A percentile compares a stretch with the other conserved stretches of the same genome.
Evolutionary conservation across 2,797 vertebrate species (phyloP).

Genomic region (Gallirallus australis): DNA sequence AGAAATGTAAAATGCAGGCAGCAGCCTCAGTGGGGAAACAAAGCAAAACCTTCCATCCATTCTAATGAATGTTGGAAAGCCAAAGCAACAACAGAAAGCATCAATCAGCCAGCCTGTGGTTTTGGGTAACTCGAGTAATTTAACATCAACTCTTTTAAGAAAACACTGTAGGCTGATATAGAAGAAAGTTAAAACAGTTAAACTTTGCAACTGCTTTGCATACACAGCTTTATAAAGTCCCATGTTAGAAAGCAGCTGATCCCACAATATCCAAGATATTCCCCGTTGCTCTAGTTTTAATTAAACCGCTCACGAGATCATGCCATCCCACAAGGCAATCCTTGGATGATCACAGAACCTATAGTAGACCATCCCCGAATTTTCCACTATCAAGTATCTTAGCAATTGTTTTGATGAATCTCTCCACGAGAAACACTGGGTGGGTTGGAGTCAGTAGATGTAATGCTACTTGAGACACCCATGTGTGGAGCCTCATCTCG

Average conservation of each 20-base stretch:
- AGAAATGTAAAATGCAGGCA: neutral
- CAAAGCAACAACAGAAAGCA: neutral
- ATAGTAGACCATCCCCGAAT: neutral
- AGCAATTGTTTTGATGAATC: neutral
- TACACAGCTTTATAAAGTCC: neutral
- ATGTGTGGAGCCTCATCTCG: neutral
- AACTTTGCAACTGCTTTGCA: neutral
- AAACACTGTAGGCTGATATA: neutral
- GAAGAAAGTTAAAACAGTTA: neutral
- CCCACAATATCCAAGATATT: neutral
- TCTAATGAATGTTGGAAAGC: neutral
- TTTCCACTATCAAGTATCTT: neutral
- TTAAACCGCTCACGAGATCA: neutral
- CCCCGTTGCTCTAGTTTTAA: neutral
- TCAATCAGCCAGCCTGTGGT: neutral
- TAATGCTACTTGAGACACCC: conserved; percentile 14
- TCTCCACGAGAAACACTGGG: neutral
- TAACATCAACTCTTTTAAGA: neutral
- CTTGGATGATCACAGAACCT: neutral
- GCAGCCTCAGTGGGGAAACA: neutral
- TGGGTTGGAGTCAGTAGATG: neutral
- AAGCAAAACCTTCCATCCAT: neutral
- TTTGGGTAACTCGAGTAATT: neutral
- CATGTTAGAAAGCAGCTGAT: neutral
- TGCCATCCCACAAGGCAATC: neutral